Evolutionary conservation across 2,888 invertebrate species (phyloP), one percentile per base, ranked within the genome.

Genomic region (Cheilosia scutellata): DNA sequence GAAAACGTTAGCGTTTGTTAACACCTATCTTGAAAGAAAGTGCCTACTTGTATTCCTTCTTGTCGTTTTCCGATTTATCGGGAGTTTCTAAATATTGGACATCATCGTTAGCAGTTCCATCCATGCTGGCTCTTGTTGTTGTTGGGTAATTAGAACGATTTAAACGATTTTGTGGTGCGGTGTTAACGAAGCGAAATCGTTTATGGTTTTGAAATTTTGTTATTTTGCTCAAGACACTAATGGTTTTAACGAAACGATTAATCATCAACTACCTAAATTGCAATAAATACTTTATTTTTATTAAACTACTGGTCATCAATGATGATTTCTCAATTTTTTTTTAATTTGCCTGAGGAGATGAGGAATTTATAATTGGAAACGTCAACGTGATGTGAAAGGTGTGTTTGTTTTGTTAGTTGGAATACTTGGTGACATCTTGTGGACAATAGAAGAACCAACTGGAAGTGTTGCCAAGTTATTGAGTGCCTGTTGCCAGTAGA

Each of bases 21-120:
- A 13, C 20, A 9, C 25, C 5, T 20, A 7, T 5, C 7, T 5
- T 13, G 9, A 5, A 16, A 9, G 7, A 4, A 16, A 33, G 91
- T 89, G 31, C 82, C 87, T 88, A 96, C 96, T 94, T 96, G 91
- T 97, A 97, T 75, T 95, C 93, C 90, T 97, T 97, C 90, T 95
- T 95, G 92, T 97, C 97, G 88, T 95, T 95, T 72, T 94, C 94
- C 63, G 96, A 96, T 92, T 96, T 96, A 42, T 94, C 93, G 9
- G 97, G 96, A 87, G 93, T 92, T 57, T 93, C 89, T 83, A 94
- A 91, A 89, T 92, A 92, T 27, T 82, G 88, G 4, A 91, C 88
- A 31, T 72, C 78, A 1, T 89, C 88, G 11, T 88, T 76, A 47
- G 55, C 31, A 27, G 27, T 13, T 42, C 27, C 44, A 13, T 49